A percentile compares a stretch with the other conserved stretches of the same genome.
Conservation (phyloP, 2,888 invertebrate genomes). For the Lottia scabra region DNA sequence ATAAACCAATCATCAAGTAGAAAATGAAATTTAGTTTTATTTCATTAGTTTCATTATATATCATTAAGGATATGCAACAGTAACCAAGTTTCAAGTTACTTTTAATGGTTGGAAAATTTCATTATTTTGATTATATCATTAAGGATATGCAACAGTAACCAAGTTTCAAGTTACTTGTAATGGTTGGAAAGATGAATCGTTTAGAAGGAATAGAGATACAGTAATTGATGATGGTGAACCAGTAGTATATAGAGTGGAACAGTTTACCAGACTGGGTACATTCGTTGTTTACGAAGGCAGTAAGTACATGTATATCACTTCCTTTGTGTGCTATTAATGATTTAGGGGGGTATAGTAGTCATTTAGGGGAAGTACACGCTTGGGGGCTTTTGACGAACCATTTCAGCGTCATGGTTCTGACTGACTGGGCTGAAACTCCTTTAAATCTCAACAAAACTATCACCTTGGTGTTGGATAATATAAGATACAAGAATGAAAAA, state of each 20-base stretch:
- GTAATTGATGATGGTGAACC: conserved; percentile 10
- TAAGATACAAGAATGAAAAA: too few species aligned
- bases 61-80: conserved; percentile 9
- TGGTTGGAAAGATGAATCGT: conserved; percentile 18
- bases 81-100: conserved; percentile 10
- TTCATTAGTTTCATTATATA: background rate
- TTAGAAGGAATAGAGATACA: background rate
- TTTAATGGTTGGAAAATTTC: conserved; percentile 16
- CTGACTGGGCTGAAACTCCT: too few species aligned
- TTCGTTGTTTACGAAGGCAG: conserved; percentile 1
- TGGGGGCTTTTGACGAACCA: too few species aligned
- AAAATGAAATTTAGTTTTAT: too few species aligned
- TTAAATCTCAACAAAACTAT: too few species aligned
- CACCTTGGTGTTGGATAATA: too few species aligned
- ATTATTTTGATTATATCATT: background rate
- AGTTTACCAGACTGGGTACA: background rate
- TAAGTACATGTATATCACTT: background rate
- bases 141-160: conserved; percentile 15
- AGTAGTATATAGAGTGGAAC: conserved; percentile 3
- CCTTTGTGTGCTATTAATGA: background rate
- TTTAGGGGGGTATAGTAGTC: too few species aligned
- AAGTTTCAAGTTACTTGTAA: conserved; percentile 9
- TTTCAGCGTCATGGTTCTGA: too few species aligned
- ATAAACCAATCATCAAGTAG: too few species aligned
- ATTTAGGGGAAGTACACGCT: too few species aligned